phyloP scores from a whole-genome alignment of 2,888 invertebrate genomes.

The Heteromurus nitidus region DNA sequence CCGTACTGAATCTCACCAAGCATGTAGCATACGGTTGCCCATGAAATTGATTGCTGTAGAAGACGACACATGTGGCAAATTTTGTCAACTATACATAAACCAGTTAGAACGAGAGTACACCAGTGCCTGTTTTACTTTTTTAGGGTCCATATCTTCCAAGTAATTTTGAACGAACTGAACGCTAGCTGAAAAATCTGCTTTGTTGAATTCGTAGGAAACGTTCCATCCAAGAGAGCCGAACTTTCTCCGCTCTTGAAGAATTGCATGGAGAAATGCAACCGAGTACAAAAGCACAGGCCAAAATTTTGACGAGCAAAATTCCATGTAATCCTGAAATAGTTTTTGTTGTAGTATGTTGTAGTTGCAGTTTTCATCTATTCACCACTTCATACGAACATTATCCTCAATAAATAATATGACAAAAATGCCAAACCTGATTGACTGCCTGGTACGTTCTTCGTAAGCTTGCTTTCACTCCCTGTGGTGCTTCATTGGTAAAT shows the following conservation, averaged over 20 bases:
- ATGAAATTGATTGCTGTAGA: slow-evolving; percentile 85
- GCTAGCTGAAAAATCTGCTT: slow-evolving; percentile 96
- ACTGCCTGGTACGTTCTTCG: slow-evolving; percentile 94
- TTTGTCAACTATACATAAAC: no score
- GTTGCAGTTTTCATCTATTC: no score
- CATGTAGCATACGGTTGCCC: slow-evolving; percentile 98
- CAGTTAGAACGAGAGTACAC: no score
- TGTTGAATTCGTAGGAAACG: slow-evolving; percentile 91
- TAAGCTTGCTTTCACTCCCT: slow-evolving; percentile 94
- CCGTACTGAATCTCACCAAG: slow-evolving; percentile 83
- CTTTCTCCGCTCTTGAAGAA: slow-evolving; percentile 95
- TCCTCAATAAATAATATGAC: no score
- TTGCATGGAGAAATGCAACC: slow-evolving; percentile 95
- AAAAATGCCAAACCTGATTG: slow-evolving; percentile 78
- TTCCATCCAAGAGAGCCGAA: slow-evolving; percentile 99
- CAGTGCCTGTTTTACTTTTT: no score
- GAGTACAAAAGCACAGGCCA: slow-evolving; percentile 96
- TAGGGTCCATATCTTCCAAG: slow-evolving; percentile 96
- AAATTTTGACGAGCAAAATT: slow-evolving; percentile 91
- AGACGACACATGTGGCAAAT: background rate
- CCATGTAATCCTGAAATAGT: slow-evolving; percentile 85
- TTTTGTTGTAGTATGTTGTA: background rate
- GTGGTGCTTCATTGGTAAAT: slow-evolving; percentile 98
- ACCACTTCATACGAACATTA: no score
- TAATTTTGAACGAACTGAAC: slow-evolving; percentile 98